Evolutionary conservation across 1,140 invertebrate species (phyloP).

Genomic region (Camponotus pennsylvanicus): DNA sequence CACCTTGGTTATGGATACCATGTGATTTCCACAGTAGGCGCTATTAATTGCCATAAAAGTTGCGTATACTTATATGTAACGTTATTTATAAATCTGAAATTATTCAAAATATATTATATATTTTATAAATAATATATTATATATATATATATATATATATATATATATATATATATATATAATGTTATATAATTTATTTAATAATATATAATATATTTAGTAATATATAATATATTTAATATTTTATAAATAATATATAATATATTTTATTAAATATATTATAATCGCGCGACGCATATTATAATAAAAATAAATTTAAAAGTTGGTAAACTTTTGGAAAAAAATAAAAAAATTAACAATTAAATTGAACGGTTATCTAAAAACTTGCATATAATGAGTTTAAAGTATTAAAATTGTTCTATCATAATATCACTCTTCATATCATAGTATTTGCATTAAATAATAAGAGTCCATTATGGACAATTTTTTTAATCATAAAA

Average conservation of each 20-base stretch:
- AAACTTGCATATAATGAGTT: neutral
- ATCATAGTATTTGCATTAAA: neutral
- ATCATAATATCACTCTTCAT: neutral
- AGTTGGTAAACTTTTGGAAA: neutral
- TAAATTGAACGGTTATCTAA: neutral
- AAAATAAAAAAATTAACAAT: neutral
- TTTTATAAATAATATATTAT: no score
- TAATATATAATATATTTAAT: neutral
- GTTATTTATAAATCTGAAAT: slow-evolving; percentile 6
- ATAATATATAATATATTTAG: no score
- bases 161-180: no score
- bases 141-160: no score
- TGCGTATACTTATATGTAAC: neutral
- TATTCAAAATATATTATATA: neutral
- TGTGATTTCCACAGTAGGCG: neutral
- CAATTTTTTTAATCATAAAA: neutral
- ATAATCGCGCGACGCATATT: neutral
- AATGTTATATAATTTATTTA: no score
- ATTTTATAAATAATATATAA: no score
- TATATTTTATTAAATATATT: no score
- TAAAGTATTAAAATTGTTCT: neutral
- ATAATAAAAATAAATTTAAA: neutral
- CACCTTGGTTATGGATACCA: slow-evolving; percentile 13
- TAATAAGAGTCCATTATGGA: neutral
- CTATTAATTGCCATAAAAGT: neutral